These are phyloP conservation scores for Eurytoma californica DNA, from an alignment of 2,888 invertebrate genomes.

Conservation along the genomic window DNA sequence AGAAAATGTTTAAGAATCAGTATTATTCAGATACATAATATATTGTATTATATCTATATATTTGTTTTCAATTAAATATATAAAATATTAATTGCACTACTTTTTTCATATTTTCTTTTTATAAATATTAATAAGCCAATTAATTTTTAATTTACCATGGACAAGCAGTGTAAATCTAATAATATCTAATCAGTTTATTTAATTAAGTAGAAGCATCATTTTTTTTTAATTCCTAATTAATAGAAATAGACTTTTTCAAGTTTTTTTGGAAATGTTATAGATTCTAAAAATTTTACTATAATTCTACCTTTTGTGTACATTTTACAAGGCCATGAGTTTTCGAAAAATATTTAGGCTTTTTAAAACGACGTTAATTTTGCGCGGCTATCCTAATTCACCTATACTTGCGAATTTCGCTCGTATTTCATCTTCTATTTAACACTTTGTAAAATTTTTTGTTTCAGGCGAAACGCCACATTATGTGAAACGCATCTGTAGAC, in stretches of 20 bases:
- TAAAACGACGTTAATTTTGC: conserved; percentile 17
- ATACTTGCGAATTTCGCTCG: conserved; percentile 45
- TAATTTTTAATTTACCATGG: too few species aligned
- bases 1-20: not conserved
- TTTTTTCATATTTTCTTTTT: conserved; percentile 26
- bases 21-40: too few species aligned
- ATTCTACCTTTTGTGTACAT: conserved; percentile 41
- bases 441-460: conserved; percentile 55
- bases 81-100: not conserved
- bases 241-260: too few species aligned
- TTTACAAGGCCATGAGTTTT: conserved; percentile 16
- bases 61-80: too few species aligned
- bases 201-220: too few species aligned
- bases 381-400: conserved; percentile 40
- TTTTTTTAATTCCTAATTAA: too few species aligned
- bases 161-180: too few species aligned
- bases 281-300: conserved; percentile 39
- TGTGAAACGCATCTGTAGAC: conserved; percentile 57
- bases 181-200: too few species aligned
- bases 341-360: conserved; percentile 4
- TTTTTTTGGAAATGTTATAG: too few species aligned
- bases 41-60: too few species aligned
- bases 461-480: conserved; percentile 54
- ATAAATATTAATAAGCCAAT: conserved; percentile 28
- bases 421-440: conserved; percentile 52